Percentiles rank a stretch among this genome's conserved stretches.
These are phyloP conservation scores for Stomorhina lunata DNA, from an alignment of 2,888 invertebrate species.

Conservation along the genomic window DNA sequence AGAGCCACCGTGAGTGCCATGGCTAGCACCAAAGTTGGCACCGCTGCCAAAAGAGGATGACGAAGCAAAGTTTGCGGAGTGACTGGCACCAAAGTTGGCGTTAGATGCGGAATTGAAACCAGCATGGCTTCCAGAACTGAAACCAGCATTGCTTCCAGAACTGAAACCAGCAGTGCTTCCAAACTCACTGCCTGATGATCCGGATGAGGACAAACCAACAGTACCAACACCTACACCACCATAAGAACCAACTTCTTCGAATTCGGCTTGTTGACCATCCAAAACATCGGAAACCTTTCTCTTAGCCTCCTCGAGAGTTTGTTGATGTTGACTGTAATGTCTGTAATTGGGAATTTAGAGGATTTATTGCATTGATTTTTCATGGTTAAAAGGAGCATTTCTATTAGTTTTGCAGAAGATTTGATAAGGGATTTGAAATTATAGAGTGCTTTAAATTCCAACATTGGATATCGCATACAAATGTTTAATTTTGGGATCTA, in stretches of 20 bases:
- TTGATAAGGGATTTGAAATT: not conserved
- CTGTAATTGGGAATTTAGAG: constrained; percentile 67
- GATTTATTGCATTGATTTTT: no score
- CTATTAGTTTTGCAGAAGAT: not conserved
- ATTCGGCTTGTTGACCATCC: constrained; percentile 66
- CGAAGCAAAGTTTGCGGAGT: constrained; percentile 70
- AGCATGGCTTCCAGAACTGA: not conserved
- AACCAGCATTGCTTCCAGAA: constrained; percentile 27
- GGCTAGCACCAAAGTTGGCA: constrained; percentile 66
- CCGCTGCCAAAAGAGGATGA: constrained; percentile 63
- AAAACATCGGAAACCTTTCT: constrained; percentile 68
- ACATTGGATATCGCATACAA: no score
- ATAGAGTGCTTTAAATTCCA: no score
- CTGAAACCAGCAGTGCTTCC: not conserved
- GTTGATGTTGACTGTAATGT: constrained; percentile 76
- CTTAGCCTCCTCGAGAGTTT: constrained; percentile 77
- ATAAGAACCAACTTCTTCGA: constrained; percentile 72
- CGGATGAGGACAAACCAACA: constrained; percentile 68
- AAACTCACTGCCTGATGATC: constrained; percentile 51
- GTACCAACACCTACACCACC: constrained; percentile 71
- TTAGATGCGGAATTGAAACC: constrained; percentile 6
- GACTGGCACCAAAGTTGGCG: constrained; percentile 65
- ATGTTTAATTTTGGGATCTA: no score
- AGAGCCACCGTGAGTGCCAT: constrained; percentile 69
- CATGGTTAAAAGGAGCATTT: no score